Evolutionary conservation across 2,888 invertebrate genomes (phyloP).

Genomic region (Ochropacha duplaris): DNA sequence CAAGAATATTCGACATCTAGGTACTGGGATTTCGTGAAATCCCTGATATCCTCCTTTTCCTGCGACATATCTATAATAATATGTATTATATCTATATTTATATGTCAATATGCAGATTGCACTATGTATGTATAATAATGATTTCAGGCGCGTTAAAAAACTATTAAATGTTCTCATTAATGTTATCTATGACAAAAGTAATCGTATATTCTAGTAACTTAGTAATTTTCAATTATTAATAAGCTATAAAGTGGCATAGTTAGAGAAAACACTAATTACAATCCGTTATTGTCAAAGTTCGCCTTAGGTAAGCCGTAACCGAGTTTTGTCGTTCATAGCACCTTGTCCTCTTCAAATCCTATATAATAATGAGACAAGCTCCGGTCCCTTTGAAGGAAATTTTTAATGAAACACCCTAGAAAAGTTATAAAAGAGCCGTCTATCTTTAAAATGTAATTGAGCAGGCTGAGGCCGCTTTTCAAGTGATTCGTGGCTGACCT

Average conservation of each 20-base stretch:
- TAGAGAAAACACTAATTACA: conserved; percentile 23
- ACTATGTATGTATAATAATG: not conserved
- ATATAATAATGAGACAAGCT: conserved; percentile 70
- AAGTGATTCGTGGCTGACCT: conserved; percentile 39
- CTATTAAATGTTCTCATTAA: too few relatives aligned
- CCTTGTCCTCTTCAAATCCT: conserved; percentile 61
- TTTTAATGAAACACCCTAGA: conserved; percentile 71
- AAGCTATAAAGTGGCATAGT: not conserved
- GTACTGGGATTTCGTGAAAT: too few relatives aligned
- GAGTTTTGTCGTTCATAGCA: conserved; percentile 49
- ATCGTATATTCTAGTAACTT: not conserved
- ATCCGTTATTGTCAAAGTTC: conserved; percentile 32
- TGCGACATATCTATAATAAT: too few relatives aligned
- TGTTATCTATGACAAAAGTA: too few relatives aligned
- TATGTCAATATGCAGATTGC: too few relatives aligned
- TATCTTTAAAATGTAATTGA: conserved; percentile 69
- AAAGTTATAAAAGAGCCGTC: conserved; percentile 61
- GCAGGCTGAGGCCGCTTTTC: conserved; percentile 43
- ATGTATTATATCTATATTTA: too few relatives aligned
- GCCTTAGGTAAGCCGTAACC: conserved; percentile 47
- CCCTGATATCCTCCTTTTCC: too few relatives aligned
- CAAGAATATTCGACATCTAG: too few relatives aligned
- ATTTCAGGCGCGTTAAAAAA: too few relatives aligned
- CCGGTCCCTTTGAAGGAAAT: conserved; percentile 59
- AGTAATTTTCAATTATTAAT: not conserved